Conservation (phyloP, 2,113 vertebrate genomes). For the Hoplias malabaricus region DNA sequence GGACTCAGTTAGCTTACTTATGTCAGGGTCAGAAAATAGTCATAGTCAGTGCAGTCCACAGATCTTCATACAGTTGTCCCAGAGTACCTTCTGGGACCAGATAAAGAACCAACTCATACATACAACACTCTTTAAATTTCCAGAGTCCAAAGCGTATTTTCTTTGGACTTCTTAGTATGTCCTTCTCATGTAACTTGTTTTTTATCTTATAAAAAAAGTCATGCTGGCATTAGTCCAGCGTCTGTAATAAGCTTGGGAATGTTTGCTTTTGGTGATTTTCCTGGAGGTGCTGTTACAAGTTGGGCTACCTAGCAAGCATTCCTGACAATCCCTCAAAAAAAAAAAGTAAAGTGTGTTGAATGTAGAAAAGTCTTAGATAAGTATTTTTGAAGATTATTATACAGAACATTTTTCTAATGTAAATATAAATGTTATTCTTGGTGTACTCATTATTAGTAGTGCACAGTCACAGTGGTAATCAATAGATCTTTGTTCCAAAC, state of each 20-base stretch:
- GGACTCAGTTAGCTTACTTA: slow-evolving; percentile 18
- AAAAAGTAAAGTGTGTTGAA: background rate
- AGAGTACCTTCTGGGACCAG: slow-evolving; percentile 6
- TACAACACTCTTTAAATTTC: background rate
- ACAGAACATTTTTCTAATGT: no score
- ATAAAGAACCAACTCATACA: background rate
- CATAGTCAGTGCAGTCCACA: slow-evolving; percentile 46
- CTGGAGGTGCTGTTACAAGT: slow-evolving; percentile 39
- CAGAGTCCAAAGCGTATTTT: background rate
- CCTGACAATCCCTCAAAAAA: slow-evolving; percentile 6
- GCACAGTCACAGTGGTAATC: no score
- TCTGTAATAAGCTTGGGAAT: slow-evolving; percentile 53
- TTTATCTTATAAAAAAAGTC: slow-evolving; percentile 39
- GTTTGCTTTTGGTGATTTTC: slow-evolving; percentile 46
- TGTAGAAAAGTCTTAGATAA: background rate
- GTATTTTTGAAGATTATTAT: no score
- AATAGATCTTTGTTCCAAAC: no score
- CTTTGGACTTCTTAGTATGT: background rate
- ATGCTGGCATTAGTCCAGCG: slow-evolving; percentile 48
- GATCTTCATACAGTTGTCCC: slow-evolving; percentile 5
- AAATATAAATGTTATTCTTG: no score
- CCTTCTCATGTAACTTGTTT: slow-evolving; percentile 10
- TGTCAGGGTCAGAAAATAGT: slow-evolving; percentile 63
- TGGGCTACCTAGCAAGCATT: slow-evolving; percentile 28
- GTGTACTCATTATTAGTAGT: no score